A percentile compares a stretch with the other conserved stretches of the same genome.
Evolutionary conservation across 2,888 invertebrate species (phyloP).

Genomic region (Perithous albicinctus): DNA sequence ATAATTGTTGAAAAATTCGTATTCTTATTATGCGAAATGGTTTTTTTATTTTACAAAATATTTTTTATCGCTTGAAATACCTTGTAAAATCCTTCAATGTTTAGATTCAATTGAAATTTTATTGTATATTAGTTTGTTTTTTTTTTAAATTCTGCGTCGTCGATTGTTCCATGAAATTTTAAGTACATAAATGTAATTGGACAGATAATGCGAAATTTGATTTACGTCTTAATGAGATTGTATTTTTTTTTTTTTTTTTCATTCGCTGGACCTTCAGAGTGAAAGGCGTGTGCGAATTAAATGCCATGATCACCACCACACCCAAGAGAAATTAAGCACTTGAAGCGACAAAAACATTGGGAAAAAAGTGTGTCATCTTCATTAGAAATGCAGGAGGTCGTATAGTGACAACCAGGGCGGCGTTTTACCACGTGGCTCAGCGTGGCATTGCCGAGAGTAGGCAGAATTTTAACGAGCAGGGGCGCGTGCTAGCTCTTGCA

Average conservation of each 20-base stretch:
- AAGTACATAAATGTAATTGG: not conserved
- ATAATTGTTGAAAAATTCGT: too few relatives aligned
- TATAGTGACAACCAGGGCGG: conserved; percentile 5
- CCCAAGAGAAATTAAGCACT: conserved; percentile 18
- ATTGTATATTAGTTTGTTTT: not conserved
- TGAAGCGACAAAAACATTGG: conserved; percentile 9
- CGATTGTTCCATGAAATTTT: not conserved
- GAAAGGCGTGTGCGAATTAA: conserved; percentile 27
- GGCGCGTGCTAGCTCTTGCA: conserved; percentile 41
- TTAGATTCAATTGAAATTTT: not conserved
- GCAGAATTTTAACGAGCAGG: conserved; percentile 23
- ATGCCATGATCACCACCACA: not conserved
- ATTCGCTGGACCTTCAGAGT: not conserved
- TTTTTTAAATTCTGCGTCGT: not conserved
- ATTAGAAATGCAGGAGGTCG: not conserved
- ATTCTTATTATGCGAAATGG: too few relatives aligned
- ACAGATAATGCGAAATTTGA: not conserved
- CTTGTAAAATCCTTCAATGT: not conserved
- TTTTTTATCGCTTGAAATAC: not conserved
- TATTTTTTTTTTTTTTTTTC: not conserved
- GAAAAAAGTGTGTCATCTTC: conserved; percentile 45
- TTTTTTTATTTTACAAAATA: too few relatives aligned
- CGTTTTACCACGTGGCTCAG: conserved; percentile 38
- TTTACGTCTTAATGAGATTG: not conserved
- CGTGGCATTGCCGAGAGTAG: conserved; percentile 28